Base-by-base conservation (phyloP, 2,113 vertebrate species). In the Calyptomena viridis region DNA sequence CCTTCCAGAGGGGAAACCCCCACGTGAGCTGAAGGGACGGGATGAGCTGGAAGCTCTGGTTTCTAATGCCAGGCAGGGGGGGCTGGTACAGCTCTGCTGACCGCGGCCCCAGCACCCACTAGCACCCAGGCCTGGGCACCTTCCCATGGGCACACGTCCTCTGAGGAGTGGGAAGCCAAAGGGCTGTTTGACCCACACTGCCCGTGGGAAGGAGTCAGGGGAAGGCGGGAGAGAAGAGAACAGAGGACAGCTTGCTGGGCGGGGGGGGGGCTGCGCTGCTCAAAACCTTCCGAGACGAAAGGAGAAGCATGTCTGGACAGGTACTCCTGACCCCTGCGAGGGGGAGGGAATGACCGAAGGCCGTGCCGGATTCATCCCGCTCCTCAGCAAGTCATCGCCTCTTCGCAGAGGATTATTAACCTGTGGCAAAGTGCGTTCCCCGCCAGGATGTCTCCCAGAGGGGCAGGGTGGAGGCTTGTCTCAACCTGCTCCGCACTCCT, bases 91-190 rank as follows among this genome's bases (percentile, higher is more conserved):
- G 18, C 59, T 15, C 31, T 8, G 59, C 35, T 17, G 55, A 4
- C 3, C 3, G 0, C 33, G 37, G 39, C 17, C 47, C 17, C 9
- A 5, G 37, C 28, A 9, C 6, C 63, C 2, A 3, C 30, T 1
- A 2, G 28, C 46, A 20, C n/a, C n/a, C n/a, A 2, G 17, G 42
- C 74, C 66, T 2, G 69, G 28, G 47, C 46, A 18, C 56, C 52
- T 33, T 49, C 23, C 58, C 16, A 0, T 2, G 53, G 53, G 59
- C 30, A 4, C 1, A 0, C 0, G 22, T 47, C 2, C 33, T 27
- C 12, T 4, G 31, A 24, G 17, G 12, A 79, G 33, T 1, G 0
- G 72, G 35, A 8, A 76, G 16, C 58, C 14, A 9, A 53, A 12
- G 11, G 35, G 44, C 33, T 35, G 0, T 5, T 27, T 5, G 33